Evolutionary conservation across 2,888 invertebrate species (phyloP).

Genomic region (Pediacus dermestoides): DNA sequence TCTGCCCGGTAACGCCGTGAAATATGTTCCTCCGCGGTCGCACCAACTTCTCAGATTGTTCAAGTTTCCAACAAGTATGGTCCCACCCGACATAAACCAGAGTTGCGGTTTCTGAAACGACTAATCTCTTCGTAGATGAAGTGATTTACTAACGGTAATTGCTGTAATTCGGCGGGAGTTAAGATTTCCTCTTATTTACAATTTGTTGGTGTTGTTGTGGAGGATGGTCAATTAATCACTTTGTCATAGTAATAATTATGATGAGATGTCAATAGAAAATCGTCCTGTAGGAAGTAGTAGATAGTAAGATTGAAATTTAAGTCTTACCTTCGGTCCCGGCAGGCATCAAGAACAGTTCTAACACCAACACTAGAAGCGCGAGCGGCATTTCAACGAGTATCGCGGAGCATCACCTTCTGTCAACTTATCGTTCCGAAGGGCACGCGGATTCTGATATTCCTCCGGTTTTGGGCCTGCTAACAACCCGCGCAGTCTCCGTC

Average conservation of each 20-base stretch:
- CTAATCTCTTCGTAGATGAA: slow-evolving; percentile 46
- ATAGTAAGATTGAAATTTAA: too few relatives aligned
- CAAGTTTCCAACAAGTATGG: slow-evolving; percentile 38
- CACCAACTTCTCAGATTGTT: slow-evolving; percentile 40
- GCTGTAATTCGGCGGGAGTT: slow-evolving; percentile 40
- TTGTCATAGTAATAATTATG: too few relatives aligned
- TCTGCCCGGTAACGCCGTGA: slow-evolving; percentile 36
- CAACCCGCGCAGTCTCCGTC: slow-evolving; percentile 7
- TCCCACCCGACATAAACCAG: slow-evolving; percentile 36
- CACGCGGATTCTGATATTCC: slow-evolving; percentile 8
- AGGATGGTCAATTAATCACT: too few relatives aligned
- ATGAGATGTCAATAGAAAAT: too few relatives aligned
- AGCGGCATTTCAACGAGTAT: slow-evolving; percentile 36
- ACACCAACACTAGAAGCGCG: slow-evolving; percentile 30
- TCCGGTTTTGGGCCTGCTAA: slow-evolving; percentile 2
- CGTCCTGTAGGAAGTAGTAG: too few relatives aligned
- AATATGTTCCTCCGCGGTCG: slow-evolving; percentile 45
- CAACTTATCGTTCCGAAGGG: slow-evolving; percentile 19
- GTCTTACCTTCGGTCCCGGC: slow-evolving; percentile 1
- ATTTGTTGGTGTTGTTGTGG: not conserved
- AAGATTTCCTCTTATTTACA: slow-evolving; percentile 15
- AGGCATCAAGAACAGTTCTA: slow-evolving; percentile 3
- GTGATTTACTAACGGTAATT: slow-evolving; percentile 49
- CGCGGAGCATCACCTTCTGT: slow-evolving; percentile 36
- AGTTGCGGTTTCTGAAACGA: slow-evolving; percentile 43